Percentiles rank a stretch among this genome's conserved stretches.
Evolutionary conservation across 1,140 invertebrate genomes (phyloP).

Genomic region (Macrobrachium nipponense): DNA sequence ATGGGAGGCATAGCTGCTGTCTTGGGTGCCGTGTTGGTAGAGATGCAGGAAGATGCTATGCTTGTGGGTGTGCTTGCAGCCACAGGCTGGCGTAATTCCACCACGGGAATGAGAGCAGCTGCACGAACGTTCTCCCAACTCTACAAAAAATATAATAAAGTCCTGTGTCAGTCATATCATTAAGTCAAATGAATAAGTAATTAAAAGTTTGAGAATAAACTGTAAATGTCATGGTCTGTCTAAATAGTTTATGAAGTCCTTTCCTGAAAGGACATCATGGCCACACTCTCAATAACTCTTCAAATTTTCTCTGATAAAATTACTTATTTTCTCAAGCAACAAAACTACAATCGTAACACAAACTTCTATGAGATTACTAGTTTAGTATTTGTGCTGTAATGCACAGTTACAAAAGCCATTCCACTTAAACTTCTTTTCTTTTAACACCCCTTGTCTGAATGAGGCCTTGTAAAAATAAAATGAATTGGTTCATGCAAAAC

Average conservation of each 20-base stretch:
- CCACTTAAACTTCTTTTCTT: no score
- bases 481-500: no score
- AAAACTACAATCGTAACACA: neutral
- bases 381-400: neutral
- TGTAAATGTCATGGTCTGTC: conserved; percentile 15
- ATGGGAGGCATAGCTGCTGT: conserved; percentile 22
- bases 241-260: neutral
- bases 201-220: neutral
- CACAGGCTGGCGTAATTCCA: conserved; percentile 48
- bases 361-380: neutral
- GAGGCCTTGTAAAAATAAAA: no score
- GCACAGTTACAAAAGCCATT: neutral
- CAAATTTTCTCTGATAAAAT: no score
- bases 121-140: conserved; percentile 51
- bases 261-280: neutral
- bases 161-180: conserved; percentile 53
- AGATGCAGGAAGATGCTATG: conserved; percentile 37
- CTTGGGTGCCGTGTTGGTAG: conserved; percentile 33
- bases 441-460: no score
- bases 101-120: conserved; percentile 53
- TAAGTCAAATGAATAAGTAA: conserved; percentile 1
- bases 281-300: no score
- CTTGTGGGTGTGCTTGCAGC: conserved; percentile 42
- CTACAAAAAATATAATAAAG: conserved; percentile 54
- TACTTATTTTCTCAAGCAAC: no score